A percentile compares a stretch with the other conserved stretches of the same genome.
phyloP scores from a whole-genome alignment of 2,797 vertebrate species.

The Linurgus olivaceus region DNA sequence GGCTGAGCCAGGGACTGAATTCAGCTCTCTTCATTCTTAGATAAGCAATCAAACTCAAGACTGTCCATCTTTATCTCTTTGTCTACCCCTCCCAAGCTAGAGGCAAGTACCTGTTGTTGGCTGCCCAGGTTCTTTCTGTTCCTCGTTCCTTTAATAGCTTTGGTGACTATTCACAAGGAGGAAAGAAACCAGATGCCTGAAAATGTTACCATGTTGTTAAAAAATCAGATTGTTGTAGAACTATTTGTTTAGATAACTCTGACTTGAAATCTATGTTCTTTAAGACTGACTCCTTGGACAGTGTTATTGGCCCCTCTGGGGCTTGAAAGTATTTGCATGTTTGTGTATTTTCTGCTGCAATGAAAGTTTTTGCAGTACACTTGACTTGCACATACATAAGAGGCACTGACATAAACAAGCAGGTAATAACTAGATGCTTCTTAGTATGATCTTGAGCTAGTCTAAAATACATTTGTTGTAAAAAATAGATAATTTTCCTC shows the following conservation, averaged over 20 bases:
- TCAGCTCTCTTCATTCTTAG: background rate
- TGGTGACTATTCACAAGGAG: background rate
- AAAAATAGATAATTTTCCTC: background rate
- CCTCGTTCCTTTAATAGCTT: background rate
- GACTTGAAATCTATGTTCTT: background rate
- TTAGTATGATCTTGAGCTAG: background rate
- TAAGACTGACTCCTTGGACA: background rate
- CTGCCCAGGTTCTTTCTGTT: background rate
- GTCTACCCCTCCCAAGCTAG: background rate
- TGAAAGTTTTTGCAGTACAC: background rate
- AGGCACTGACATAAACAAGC: background rate
- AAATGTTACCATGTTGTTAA: background rate
- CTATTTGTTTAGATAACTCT: background rate
- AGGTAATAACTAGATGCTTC: background rate
- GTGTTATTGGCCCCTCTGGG: background rate
- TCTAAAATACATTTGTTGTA: background rate
- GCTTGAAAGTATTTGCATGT: background rate
- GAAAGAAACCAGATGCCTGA: background rate
- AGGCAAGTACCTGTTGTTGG: rapidly evolving
- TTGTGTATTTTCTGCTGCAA: background rate
- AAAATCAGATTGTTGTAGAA: background rate
- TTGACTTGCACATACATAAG: background rate
- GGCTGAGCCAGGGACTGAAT: background rate
- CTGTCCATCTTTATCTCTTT: background rate
- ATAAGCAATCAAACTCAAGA: background rate